Evolutionary conservation across 2,113 vertebrate species (phyloP).

Genomic region (Sitta europaea): DNA sequence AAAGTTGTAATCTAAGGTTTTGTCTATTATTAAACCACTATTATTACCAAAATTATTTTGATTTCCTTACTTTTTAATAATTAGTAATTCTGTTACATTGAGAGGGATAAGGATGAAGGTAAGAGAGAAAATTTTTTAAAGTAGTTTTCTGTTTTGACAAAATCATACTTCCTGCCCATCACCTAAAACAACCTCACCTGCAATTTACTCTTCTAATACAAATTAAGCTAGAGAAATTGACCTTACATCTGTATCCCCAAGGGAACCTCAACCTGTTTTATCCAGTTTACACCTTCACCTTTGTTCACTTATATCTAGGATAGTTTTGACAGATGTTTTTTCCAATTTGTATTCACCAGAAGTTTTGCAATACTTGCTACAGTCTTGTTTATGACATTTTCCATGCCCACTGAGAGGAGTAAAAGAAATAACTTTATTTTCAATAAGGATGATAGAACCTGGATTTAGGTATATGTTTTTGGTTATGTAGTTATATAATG

Average conservation of each 20-base stretch:
- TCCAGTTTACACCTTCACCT: background rate
- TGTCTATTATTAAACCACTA: background rate
- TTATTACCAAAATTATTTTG: background rate
- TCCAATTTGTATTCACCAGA: background rate
- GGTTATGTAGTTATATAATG: background rate
- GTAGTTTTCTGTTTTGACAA: background rate
- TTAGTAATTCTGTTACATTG: background rate
- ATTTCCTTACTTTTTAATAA: background rate
- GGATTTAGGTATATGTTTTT: background rate
- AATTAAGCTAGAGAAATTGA: background rate
- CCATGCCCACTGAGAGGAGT: background rate
- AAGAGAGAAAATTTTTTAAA: background rate
- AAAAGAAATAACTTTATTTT: background rate
- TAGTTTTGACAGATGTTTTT: background rate
- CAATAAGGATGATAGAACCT: background rate
- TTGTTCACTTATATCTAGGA: background rate
- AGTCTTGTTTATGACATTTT: background rate
- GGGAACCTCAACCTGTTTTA: background rate
- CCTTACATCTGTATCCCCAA: background rate
- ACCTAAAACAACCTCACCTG: background rate
- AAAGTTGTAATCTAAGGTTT: background rate
- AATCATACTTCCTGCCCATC: background rate
- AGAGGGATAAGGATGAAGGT: background rate
- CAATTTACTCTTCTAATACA: background rate
- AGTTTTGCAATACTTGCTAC: background rate